A percentile compares a stretch with the other conserved stretches of the same genome.
Conservation (phyloP, 37 sponge, comb jelly and placozoan genomes). For the Cliona cf. orientalis region DNA sequence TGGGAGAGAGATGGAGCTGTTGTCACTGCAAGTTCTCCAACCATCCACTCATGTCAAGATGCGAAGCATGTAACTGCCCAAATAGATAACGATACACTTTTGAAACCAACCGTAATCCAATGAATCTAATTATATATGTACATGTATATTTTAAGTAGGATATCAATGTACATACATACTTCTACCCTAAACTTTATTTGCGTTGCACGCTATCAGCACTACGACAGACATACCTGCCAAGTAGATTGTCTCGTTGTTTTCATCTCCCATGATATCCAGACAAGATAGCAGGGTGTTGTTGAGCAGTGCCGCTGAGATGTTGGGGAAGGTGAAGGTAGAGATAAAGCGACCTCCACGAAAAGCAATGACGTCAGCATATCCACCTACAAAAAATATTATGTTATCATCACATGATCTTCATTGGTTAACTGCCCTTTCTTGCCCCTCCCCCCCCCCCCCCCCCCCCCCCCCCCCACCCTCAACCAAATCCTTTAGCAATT, state of each 20-base stretch:
- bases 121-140: too few relatives aligned
- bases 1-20: too few relatives aligned
- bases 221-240: conserved; percentile 47
- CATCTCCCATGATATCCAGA: background rate
- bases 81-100: too few relatives aligned
- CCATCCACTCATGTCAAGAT: too few relatives aligned
- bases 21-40: too few relatives aligned
- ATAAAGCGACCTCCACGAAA: background rate
- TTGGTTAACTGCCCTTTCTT: background rate
- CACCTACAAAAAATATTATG: conserved; percentile 23
- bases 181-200: too few relatives aligned
- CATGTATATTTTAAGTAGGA: too few relatives aligned
- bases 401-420: background rate
- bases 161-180: too few relatives aligned
- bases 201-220: background rate
- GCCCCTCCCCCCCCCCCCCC: background rate
- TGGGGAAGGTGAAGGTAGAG: conserved; percentile 25
- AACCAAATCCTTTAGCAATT: too few relatives aligned
- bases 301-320: background rate
- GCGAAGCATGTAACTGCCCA: too few relatives aligned
- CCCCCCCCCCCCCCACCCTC: too few relatives aligned
- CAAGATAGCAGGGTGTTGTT: conserved; percentile 28
- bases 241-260: conserved; percentile 3
- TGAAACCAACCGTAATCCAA: too few relatives aligned
- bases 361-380: background rate